A percentile compares a stretch with the other conserved stretches of the same genome.
phyloP scores from a whole-genome alignment of 64 coral and sea anemone genomes.

The Stylophora pistillata region DNA sequence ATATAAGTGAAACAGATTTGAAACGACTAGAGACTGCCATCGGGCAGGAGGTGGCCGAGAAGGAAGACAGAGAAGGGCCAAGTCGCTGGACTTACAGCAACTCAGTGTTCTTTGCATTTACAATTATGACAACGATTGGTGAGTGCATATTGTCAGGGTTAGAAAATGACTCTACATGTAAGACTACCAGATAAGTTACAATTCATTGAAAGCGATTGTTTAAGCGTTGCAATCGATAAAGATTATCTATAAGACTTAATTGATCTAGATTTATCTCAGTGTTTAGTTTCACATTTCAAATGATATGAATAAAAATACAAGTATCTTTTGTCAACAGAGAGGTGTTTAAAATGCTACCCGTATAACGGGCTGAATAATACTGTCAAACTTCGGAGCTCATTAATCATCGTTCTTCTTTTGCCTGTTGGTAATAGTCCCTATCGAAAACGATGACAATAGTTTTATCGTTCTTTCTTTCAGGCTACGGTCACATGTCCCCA shows the following conservation, averaged over 20 bases:
- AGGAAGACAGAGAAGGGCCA: not conserved
- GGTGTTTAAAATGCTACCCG: not conserved
- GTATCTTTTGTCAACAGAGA: not conserved
- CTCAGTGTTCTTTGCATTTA: conserved; percentile 81
- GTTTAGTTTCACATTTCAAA: not conserved
- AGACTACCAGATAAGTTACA: too few relatives aligned
- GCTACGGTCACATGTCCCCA: conserved; percentile 94
- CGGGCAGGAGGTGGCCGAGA: conserved; percentile 9
- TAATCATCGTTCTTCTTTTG: too few relatives aligned
- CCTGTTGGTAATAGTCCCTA: too few relatives aligned
- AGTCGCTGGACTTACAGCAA: conserved; percentile 86
- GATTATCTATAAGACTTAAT: not conserved
- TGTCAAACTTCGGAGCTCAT: too few relatives aligned
- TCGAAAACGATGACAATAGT: too few relatives aligned
- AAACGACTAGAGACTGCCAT: conserved; percentile 27
- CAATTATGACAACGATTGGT: conserved; percentile 99
- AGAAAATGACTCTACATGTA: not conserved
- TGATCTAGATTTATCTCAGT: not conserved
- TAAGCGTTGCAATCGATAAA: not conserved
- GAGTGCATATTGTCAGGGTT: not conserved
- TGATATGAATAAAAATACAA: not conserved
- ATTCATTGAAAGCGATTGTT: not conserved
- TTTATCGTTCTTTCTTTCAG: conserved; percentile 34
- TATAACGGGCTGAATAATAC: not conserved
- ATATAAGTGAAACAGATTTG: conserved; percentile 59